phyloP scores from a whole-genome alignment of 1,140 invertebrate species.

The Anastrepha obliqua region DNA sequence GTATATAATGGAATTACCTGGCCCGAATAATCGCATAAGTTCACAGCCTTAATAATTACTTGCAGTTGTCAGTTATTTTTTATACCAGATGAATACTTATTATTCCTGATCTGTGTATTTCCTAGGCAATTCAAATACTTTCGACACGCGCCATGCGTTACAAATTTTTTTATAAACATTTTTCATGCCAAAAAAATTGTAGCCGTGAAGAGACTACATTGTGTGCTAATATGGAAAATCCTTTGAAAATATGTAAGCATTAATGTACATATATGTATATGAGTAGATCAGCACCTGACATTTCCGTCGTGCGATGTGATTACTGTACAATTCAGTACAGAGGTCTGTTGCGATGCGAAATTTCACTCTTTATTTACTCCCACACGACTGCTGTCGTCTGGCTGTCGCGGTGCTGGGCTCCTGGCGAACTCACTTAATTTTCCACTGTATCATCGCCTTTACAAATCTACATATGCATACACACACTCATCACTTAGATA shows the following conservation, averaged over 20 bases:
- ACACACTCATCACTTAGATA: too few species aligned
- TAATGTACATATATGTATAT: not conserved
- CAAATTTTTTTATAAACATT: not conserved
- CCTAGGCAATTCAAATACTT: not conserved
- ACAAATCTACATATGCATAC: too few species aligned
- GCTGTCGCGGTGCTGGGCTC: not conserved
- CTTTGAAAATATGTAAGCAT: too few species aligned
- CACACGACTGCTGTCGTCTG: not conserved
- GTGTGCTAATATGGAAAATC: not conserved
- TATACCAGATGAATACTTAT: too few species aligned
- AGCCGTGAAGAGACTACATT: not conserved
- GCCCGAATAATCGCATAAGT: too few species aligned
- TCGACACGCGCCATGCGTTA: too few species aligned
- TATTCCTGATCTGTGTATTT: not conserved
- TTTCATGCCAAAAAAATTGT: not conserved
- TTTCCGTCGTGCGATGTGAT: not conserved
- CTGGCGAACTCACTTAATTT: constrained; percentile 22
- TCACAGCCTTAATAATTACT: too few species aligned
- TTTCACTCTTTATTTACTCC: not conserved
- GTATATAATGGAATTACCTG: too few species aligned
- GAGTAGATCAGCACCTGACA: constrained; percentile 21
- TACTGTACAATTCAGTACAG: not conserved
- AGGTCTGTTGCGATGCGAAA: constrained; percentile 24
- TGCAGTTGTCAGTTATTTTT: too few species aligned
- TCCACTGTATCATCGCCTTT: not conserved